Evolutionary conservation across 2,113 vertebrate genomes (phyloP), one percentile per base, ranked within the genome.

Genomic region (Hippocampus abdominalis): DNA sequence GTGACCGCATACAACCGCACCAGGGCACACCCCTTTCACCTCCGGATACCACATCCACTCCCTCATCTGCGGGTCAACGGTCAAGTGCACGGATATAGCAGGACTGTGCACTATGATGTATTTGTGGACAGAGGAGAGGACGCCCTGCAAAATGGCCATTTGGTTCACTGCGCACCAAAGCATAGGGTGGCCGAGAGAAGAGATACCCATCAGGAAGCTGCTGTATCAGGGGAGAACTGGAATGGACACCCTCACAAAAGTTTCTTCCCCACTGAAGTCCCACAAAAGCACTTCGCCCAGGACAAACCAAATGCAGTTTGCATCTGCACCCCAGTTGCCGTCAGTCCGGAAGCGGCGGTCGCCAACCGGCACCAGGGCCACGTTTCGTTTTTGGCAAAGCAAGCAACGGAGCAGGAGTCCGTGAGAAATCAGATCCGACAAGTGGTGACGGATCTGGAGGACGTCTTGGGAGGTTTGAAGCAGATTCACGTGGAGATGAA

Each of bases 401-500:
- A 80, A 61, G 85, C 53, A 63, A 83, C 62, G 53, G 81, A 67
- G 66, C 85, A 86, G 70, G 87, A 87, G 29, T 76, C 72, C 0
- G 91, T 93, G 70, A 86, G 87, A 57, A 88, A 92, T 69, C 87
- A 93, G 73, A 93, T 93, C 79, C 83, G 89, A 86, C 90, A 90
- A 81, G 92, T 93, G 84, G 92, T 93, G 75, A 87, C 80, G 4
- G 70, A 92, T 82, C 83, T 93, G 77, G 92, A 93, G 83, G 89
- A 87, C 61, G 92, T 93, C 73, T 81, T 93, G 75, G 89, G 90
- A 42, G 92, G 92, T 71, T 84, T 93, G 79, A 93, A 92, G 86
- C 90, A 92, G 84, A 92, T 93, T 80, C 92, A 93, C 20, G 72
- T 88, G 71, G 92, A 93, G 85, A 93, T 93, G 92, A 92, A 90